Base-by-base conservation (phyloP, 2,113 vertebrate species). In the Phodopus roborovskii region DNA sequence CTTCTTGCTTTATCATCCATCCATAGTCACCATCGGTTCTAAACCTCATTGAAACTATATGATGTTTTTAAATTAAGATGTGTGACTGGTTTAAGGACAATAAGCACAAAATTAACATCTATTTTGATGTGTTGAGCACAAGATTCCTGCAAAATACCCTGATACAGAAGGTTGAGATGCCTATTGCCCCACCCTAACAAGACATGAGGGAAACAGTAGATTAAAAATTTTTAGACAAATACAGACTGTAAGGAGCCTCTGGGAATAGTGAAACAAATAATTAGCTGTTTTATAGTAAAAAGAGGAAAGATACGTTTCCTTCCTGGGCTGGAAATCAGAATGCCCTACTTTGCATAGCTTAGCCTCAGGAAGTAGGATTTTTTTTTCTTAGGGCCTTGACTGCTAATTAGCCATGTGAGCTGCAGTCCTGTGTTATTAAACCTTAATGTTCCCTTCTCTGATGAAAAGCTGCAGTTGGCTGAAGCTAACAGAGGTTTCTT, bases 341-440 rank as follows among this genome's bases (percentile, higher is more conserved):
- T 91, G 58, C 64, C 68, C 87, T 94, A 58, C 39, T 91, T 85
- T 86, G 62, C 7, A 85, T 9, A 15, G 1, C 24, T 93, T 60
- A 45, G 45, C 64, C 88, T 86, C 73, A 68, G 12, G 45, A 50
- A 60, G 16, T 77, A 13, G 42, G 24, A 24, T 50, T 94, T 84
- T 94, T 92, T n/a, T 45, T 45, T 45, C 92, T 83, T 85, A 91
- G 87, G 73, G 68, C 33, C 33, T 75, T 91, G 81, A 45, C 28
- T 82, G 60, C 3, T 88, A 82, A 86, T 81, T 42, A 93, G 50
- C 50, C 62, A 3, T 53, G 33, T 56, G 64, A 82, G 71, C 79
- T 66, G 53, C 66, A 33, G 33, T 10, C 75, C 19, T 83, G 73
- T 30, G 36, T 15, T 56, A 4, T 53, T 85, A 82, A 91, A 30